Conservation (phyloP, 2,113 vertebrate species). For the Corythaixoides concolor region DNA sequence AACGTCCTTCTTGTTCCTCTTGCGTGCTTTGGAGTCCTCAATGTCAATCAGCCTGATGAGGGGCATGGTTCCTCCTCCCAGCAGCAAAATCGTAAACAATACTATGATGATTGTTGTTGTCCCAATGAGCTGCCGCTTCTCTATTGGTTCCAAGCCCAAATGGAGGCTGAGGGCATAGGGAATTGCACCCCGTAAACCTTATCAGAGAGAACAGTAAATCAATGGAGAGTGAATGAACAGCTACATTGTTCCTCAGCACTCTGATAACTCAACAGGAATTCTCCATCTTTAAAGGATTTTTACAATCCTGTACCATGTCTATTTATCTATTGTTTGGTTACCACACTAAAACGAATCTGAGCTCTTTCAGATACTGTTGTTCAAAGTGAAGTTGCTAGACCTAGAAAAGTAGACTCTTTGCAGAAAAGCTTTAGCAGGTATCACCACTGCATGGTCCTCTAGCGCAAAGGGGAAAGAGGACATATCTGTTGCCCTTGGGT, state of each 20-base stretch:
- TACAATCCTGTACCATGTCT: not conserved
- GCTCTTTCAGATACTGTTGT: not conserved
- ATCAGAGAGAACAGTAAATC: not conserved
- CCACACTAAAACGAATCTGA: not conserved
- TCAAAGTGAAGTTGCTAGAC: not conserved
- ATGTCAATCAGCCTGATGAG: conserved; percentile 95
- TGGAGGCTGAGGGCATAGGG: conserved; percentile 96
- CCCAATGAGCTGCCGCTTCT: conserved; percentile 95
- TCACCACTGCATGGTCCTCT: not conserved
- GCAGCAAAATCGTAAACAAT: conserved; percentile 92
- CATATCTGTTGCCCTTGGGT: not conserved
- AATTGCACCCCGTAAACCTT: conserved; percentile 94
- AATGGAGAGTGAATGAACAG: not conserved
- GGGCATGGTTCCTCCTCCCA: conserved; percentile 95
- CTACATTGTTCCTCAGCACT: rapidly evolving
- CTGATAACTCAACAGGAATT: not conserved
- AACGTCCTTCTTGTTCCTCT: conserved; percentile 90
- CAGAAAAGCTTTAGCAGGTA: not conserved
- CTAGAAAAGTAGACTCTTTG: not conserved
- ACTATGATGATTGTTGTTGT: conserved; percentile 98
- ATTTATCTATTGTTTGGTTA: not conserved
- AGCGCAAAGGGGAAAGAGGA: not conserved
- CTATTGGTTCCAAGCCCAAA: conserved; percentile 92
- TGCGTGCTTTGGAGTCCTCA: conserved; percentile 86
- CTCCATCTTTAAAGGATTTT: not conserved